Evolutionary conservation across 1,140 invertebrate species (phyloP), one percentile per base, ranked within the genome.

Genomic region (Drosophila tsacasi): DNA sequence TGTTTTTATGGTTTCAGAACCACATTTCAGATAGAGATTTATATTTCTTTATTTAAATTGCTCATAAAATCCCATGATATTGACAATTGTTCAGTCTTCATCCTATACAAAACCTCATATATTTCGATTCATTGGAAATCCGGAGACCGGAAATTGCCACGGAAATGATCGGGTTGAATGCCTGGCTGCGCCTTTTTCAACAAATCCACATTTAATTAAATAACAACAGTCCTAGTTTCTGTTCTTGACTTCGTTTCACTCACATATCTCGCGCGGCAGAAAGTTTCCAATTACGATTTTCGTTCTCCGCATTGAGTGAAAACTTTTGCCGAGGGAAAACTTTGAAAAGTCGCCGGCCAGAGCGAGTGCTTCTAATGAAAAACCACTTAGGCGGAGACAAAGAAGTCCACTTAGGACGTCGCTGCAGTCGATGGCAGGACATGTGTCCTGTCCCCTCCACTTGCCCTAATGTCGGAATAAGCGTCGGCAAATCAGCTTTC

Each of bases 381-480:
- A 81, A 90, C 63, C 84, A 89, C 84, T 89, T 84, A 81, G 81
- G 44, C 81, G 39, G 39, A 66, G 69, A 83, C 84, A 87, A 68
- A 76, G 74, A 76, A 81, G 67, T 79, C 59, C 65, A 90, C 81
- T 90, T 81, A 61, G 59, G 55, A 67, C 66, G 66, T 59, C 46
- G 68, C 62, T 55, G 19, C 60, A 64, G 62, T 57, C 50, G 35
- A 17, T 37, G 30, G 64, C 37, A 42, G 72, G 49, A 63, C 49
- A 71, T 49, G 75, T 62, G 67, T 68, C 59, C 52, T 71, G 46
- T 32, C 25, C 52, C 25, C 13, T 5, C 19, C 25, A 21, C n/a
- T 59, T 54, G 61, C n/a, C 59, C 35, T 68, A 79, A 83, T 83
- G 81, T 62, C 47, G 52, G 37, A 76, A 66, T 76, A 61, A 73